Evolutionary conservation across 2,888 invertebrate species (phyloP), one percentile per base, ranked within the genome.

Genomic region (Cetonia aurata): DNA sequence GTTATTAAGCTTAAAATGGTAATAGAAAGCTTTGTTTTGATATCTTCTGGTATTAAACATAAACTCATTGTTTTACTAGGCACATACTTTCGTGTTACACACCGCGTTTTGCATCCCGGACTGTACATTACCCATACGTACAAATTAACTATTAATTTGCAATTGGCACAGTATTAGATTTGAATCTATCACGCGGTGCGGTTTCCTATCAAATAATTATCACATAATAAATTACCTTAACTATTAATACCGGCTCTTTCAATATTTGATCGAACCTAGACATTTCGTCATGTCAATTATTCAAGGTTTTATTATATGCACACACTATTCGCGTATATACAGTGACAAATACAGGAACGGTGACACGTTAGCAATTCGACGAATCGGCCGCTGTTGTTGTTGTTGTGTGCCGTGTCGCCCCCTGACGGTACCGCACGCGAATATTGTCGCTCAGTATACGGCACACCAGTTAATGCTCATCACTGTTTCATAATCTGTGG

Each of bases 121-220:
- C 19, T 59, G 57, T 52, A 41, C 41, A 41, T 19, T 19, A 60
- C 41, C 44, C 33, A n/a, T 37, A 13, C 33, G 48, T 41, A 44
- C 52, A 48, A 70, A 70, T 70, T 70, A 70, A 70, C 70, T 66
- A 70, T 70, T 67, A 70, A 70, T 70, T 70, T 66, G 66, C 57
- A 70, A 70, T 70, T 70, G 70, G 70, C 70, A 67, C 67, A 62
- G 53, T 42, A 62, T 62, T 53, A 70, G 57, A 70, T 67, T 55
- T 59, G 57, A 70, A 67, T 59, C 66, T 50, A 66, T 66, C 50
- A 48, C 70, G 42, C 25, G 46, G 53, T 50, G 52, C 37, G 52
- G 50, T 52, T 53, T 60, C 19, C 48, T 65, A 67, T 70, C 66
- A 70, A 70, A 70, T 66, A 67, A 57, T 70, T 56, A 70, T 66